A percentile compares a stretch with the other conserved stretches of the same genome.
Conservation (phyloP, 2,113 vertebrate species). For the Scytalopus superciliaris region DNA sequence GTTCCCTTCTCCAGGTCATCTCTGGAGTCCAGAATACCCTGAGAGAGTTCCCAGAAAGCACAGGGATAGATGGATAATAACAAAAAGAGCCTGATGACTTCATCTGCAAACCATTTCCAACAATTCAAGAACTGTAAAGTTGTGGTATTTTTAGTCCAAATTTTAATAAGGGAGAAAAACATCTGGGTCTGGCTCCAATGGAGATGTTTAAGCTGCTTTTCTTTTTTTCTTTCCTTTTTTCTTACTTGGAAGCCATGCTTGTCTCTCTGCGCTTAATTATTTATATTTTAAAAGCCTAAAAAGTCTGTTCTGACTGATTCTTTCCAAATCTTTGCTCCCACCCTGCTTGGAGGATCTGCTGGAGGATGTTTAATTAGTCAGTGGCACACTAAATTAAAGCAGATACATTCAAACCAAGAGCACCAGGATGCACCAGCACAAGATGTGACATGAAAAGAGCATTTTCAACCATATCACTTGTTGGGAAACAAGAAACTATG, state of each 20-base stretch:
- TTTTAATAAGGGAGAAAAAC: constrained; percentile 61
- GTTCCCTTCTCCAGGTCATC: constrained; percentile 3
- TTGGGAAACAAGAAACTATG: background rate
- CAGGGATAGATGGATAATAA: constrained; percentile 33
- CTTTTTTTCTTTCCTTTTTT: background rate
- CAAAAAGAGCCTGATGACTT: constrained; percentile 53
- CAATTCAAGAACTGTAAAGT: constrained; percentile 55
- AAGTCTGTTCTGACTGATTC: background rate
- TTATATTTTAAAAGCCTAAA: background rate
- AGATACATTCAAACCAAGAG: background rate
- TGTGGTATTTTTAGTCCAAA: constrained; percentile 54
- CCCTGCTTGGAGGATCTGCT: background rate
- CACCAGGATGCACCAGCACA: background rate
- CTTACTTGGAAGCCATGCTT: constrained; percentile 14
- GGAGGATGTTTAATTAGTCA: background rate
- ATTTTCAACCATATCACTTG: background rate
- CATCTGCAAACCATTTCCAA: constrained; percentile 62
- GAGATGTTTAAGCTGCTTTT: background rate
- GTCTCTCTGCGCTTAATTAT: constrained; percentile 18
- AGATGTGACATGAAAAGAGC: background rate
- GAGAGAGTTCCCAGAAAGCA: constrained; percentile 35
- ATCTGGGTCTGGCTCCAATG: constrained; percentile 36
- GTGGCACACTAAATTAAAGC: background rate
- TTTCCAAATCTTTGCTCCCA: background rate
- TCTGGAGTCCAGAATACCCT: background rate